Percentiles rank a stretch among this genome's conserved stretches.
These are phyloP conservation scores for Melanerpes aurifrons DNA, from an alignment of 2,113 vertebrate species.

Conservation along the genomic window DNA sequence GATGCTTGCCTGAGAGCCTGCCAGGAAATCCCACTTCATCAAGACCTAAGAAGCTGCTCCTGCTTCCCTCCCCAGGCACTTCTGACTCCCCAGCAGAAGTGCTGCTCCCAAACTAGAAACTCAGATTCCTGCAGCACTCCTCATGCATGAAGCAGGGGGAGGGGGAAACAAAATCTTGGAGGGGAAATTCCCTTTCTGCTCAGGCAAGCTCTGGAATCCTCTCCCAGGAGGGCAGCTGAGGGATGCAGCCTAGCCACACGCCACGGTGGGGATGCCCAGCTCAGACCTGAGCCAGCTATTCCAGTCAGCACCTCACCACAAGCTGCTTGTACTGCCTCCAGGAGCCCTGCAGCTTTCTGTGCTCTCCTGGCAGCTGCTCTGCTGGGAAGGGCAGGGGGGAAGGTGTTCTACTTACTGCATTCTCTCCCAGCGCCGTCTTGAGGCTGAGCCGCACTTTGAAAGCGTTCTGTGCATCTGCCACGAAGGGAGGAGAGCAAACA, in stretches of 20 bases:
- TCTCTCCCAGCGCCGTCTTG: slow-evolving; percentile 85
- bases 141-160: not conserved
- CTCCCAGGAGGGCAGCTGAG: not conserved
- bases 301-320: not conserved
- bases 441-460: slow-evolving; percentile 93
- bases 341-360: not conserved
- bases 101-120: not conserved
- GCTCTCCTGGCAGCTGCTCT: not conserved
- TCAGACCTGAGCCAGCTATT: not conserved
- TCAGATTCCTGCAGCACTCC: not conserved
- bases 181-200: not conserved
- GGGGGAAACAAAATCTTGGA: not conserved
- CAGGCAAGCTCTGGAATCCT: not conserved
- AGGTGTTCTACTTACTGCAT: slow-evolving; percentile 84
- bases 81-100: slow-evolving; percentile 9
- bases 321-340: not conserved
- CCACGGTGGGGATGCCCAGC: no score
- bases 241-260: not conserved
- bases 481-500: slow-evolving; percentile 56
- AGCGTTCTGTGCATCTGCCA: slow-evolving; percentile 80
- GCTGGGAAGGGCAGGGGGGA: not conserved
- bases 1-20: not conserved
- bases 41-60: not conserved
- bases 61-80: not conserved
- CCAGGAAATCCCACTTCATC: slow-evolving; percentile 13